A percentile compares a stretch with the other conserved stretches of the same genome.
Conservation (phyloP, 2,113 vertebrate genomes). For the Carlito syrichta region DNA sequence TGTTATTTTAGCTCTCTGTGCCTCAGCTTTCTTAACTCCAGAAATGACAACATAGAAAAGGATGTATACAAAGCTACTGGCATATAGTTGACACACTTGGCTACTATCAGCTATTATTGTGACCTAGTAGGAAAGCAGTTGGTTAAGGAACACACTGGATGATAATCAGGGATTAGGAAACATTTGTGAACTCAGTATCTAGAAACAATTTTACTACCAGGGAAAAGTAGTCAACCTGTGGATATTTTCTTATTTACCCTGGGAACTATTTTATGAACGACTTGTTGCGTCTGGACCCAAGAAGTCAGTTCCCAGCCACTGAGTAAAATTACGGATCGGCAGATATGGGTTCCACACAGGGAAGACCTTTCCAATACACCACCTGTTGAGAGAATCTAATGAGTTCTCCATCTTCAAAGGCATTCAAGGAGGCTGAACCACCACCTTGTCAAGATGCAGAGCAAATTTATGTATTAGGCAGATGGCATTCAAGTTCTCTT, state of each 20-base stretch:
- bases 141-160: background rate
- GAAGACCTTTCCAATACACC: constrained; percentile 23
- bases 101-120: background rate
- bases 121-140: background rate
- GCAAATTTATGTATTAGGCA: constrained; percentile 55
- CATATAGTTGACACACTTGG: background rate
- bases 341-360: background rate
- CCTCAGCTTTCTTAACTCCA: background rate
- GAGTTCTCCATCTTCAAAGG: constrained; percentile 48
- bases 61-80: background rate
- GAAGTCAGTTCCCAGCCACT: background rate
- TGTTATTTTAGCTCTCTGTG: background rate
- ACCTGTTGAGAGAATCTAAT: constrained; percentile 16
- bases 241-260: background rate
- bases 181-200: background rate
- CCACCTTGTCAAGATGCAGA: constrained; percentile 51
- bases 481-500: constrained; percentile 50
- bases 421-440: constrained; percentile 49
- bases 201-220: background rate
- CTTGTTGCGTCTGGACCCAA: background rate
- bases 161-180: background rate
- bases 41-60: background rate
- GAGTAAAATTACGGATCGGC: background rate
- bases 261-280: background rate
- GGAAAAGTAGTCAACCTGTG: background rate